Evolutionary conservation across 2,888 invertebrate species (phyloP).

Genomic region (Dynastes maya): DNA sequence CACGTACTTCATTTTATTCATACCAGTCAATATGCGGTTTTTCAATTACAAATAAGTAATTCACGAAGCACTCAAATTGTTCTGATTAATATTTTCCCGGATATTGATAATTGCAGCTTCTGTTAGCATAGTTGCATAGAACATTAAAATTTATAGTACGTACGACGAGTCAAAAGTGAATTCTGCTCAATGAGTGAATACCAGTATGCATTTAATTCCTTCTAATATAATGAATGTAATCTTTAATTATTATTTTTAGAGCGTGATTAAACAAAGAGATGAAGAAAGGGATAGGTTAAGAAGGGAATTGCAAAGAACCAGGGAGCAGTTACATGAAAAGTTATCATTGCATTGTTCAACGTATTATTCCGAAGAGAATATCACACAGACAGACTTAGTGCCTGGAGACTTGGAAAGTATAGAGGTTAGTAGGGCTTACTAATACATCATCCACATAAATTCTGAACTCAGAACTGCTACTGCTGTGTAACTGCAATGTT

Average conservation of each 20-base stretch:
- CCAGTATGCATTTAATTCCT: no score
- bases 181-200: no score
- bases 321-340: conserved; percentile 80
- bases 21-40: no score
- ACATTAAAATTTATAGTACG: no score
- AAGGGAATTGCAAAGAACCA: conserved; percentile 80
- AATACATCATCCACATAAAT: neutral
- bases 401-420: conserved; percentile 65
- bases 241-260: conserved; percentile 70
- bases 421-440: conserved; percentile 59
- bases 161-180: no score
- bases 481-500: no score
- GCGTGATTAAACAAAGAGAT: conserved; percentile 82
- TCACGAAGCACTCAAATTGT: no score
- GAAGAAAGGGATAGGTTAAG: conserved; percentile 83
- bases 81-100: no score
- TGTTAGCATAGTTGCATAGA: no score
- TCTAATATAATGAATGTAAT: no score
- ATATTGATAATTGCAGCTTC: no score
- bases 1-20: no score
- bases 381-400: conserved; percentile 57
- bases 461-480: neutral
- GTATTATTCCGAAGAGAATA: conserved; percentile 54
- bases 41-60: neutral
- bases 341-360: conserved; percentile 68